Conservation (phyloP, 2,888 invertebrate genomes). For the Drymonia ruficornis region DNA sequence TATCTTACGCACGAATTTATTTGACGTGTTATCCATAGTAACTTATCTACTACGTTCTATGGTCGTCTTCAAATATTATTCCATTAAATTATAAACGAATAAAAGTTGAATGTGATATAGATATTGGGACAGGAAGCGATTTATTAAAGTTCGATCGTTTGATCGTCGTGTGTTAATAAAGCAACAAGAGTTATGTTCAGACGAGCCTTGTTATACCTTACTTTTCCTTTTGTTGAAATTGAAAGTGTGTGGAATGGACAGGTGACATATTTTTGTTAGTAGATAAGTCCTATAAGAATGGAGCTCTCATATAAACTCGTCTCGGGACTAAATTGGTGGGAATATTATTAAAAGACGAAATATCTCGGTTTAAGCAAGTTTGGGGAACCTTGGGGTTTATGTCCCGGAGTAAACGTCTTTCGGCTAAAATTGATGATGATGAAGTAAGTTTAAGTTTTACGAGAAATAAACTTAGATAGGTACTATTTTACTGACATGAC, state of each 20-base stretch:
- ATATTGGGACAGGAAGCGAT: slow-evolving; percentile 69
- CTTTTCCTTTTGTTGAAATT: slow-evolving; percentile 36
- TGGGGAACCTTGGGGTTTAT: too few relatives aligned
- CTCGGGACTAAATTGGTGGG: background rate
- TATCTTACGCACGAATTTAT: too few relatives aligned
- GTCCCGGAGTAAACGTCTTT: too few relatives aligned
- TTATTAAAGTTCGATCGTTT: slow-evolving; percentile 70
- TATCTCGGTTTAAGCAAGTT: too few relatives aligned
- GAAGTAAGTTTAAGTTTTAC: too few relatives aligned
- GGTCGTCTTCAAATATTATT: background rate
- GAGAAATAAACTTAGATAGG: too few relatives aligned
- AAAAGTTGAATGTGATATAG: background rate
- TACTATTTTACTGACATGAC: too few relatives aligned
- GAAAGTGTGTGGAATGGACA: slow-evolving; percentile 39
- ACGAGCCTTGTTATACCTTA: slow-evolving; percentile 40
- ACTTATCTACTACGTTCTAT: background rate
- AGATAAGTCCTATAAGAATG: background rate
- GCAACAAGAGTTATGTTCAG: slow-evolving; percentile 52
- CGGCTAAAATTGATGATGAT: too few relatives aligned
- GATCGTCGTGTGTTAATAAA: slow-evolving; percentile 61
- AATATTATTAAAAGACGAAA: background rate
- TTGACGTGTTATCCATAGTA: background rate
- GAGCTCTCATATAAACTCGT: background rate
- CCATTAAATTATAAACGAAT: slow-evolving; percentile 4
- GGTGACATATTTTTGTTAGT: slow-evolving; percentile 28